These are phyloP conservation scores for Taxidea taxus DNA, from an alignment of 2,113 vertebrate species.

Conservation along the genomic window DNA sequence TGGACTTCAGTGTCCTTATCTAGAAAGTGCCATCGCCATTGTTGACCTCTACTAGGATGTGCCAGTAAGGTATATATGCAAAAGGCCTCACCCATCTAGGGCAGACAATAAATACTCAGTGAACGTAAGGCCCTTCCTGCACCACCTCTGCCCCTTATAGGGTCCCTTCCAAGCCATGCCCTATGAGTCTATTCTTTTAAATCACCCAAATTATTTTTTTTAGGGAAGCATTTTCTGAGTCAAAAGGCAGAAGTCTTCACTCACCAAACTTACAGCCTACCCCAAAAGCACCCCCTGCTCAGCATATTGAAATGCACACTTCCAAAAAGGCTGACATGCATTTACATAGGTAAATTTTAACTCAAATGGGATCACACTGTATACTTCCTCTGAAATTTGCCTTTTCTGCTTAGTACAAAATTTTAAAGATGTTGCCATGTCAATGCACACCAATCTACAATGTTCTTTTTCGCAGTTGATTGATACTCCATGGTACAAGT, in stretches of 20 bases:
- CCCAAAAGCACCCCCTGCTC: background rate
- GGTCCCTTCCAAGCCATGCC: background rate
- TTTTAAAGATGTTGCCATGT: background rate
- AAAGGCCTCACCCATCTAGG: background rate
- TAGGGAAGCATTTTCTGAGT: background rate
- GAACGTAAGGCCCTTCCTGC: background rate
- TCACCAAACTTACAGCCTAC: background rate
- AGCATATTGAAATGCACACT: background rate
- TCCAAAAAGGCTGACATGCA: background rate
- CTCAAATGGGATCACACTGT: background rate
- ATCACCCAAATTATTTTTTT: background rate
- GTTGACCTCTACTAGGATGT: background rate
- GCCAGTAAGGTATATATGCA: background rate
- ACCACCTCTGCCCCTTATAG: background rate
- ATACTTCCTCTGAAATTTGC: background rate
- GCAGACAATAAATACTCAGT: background rate
- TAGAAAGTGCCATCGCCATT: background rate
- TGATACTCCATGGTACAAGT: background rate
- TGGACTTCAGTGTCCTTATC: background rate
- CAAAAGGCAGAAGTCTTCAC: background rate
- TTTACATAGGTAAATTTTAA: constrained; percentile 17
- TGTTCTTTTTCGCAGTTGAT: background rate
- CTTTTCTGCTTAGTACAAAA: background rate
- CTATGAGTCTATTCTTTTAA: background rate
- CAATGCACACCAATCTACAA: background rate